phyloP scores from a whole-genome alignment of 2,797 vertebrate genomes.

The Salarias fasciatus region DNA sequence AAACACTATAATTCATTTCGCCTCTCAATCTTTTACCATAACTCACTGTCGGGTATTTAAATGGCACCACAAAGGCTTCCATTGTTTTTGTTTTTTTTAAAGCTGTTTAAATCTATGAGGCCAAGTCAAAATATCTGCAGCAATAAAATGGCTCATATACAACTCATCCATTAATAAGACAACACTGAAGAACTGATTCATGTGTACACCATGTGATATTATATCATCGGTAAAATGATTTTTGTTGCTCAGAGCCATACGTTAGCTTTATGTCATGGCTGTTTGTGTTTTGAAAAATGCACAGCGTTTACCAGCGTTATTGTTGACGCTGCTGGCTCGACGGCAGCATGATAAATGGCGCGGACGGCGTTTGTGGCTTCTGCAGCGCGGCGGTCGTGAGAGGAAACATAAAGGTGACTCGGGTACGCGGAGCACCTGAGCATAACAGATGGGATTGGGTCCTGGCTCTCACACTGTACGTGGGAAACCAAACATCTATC shows the following conservation, averaged over 20 bases:
- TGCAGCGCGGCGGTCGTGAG: constrained; percentile 48
- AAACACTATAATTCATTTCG: neutral
- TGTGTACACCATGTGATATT: neutral
- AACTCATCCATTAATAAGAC: neutral
- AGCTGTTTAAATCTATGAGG: too few relatives aligned
- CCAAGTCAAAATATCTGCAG: neutral
- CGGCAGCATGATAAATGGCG: constrained; percentile 52
- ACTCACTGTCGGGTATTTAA: neutral
- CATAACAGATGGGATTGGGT: constrained; percentile 61
- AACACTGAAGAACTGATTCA: neutral
- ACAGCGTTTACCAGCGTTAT: constrained; percentile 25
- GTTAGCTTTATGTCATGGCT: constrained; percentile 17
- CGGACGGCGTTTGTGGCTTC: constrained; percentile 26
- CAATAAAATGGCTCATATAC: neutral
- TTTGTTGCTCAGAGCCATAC: constrained; percentile 5
- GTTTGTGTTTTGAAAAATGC: constrained; percentile 48
- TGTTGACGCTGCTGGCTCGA: constrained; percentile 38
- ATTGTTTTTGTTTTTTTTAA: too few relatives aligned
- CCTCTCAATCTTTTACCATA: neutral
- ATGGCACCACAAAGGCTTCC: neutral
- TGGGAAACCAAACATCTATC: constrained; percentile 50
- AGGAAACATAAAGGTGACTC: constrained; percentile 61
- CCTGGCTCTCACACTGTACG: constrained; percentile 30
- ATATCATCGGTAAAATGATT: constrained; percentile 7
- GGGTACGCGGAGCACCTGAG: constrained; percentile 52